phyloP scores from a whole-genome alignment of 2,113 vertebrate genomes.

The Pampusana beccarii region DNA sequence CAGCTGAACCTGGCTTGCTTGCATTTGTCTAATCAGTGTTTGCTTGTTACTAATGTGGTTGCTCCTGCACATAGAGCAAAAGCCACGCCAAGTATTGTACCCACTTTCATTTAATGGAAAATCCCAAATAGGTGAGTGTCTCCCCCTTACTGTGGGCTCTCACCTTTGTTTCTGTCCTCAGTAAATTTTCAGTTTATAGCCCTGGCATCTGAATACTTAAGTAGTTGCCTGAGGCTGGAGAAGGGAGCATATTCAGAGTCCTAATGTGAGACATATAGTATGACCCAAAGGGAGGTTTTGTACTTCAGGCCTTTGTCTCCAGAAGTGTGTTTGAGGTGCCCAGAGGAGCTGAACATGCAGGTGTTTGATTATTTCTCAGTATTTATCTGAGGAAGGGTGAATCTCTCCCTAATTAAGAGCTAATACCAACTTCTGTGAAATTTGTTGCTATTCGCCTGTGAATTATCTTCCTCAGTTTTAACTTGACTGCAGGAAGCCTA shows the following conservation, averaged over 20 bases:
- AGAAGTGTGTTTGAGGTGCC: background rate
- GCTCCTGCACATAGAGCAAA: background rate
- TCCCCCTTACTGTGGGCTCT: background rate
- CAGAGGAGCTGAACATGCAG: background rate
- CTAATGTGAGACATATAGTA: background rate
- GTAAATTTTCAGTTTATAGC: background rate
- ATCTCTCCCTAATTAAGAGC: conserved; percentile 35
- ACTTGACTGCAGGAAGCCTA: conserved; percentile 38
- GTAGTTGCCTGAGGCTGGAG: background rate
- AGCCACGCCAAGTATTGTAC: background rate
- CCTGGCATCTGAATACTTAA: background rate
- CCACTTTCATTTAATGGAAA: background rate
- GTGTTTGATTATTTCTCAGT: conserved; percentile 1
- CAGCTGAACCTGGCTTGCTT: background rate
- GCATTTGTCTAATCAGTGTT: background rate
- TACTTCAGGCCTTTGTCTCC: background rate
- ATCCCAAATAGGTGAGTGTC: background rate
- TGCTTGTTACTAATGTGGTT: background rate
- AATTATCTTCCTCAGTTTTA: conserved; percentile 46
- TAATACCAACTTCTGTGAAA: conserved; percentile 48
- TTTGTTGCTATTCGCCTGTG: conserved; percentile 54
- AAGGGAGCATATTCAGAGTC: background rate
- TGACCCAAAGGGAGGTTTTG: background rate
- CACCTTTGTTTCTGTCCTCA: background rate
- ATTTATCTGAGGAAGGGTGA: background rate